Percentiles rank a stretch among this genome's conserved stretches.
phyloP scores from a whole-genome alignment of 23 tunicate species.

The Trididemnum clinides region DNA sequence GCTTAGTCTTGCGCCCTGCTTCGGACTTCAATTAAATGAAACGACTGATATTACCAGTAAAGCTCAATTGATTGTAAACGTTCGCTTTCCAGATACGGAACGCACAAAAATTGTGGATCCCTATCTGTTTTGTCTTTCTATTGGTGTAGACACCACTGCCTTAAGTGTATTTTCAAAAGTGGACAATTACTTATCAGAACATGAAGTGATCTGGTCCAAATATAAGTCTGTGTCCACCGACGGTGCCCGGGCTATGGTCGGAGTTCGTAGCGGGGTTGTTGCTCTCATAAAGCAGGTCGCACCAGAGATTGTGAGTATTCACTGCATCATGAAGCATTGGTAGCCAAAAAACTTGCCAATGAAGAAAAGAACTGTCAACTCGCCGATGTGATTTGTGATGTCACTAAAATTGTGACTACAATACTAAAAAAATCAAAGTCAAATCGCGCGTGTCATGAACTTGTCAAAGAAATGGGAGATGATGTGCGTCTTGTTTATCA shows the following conservation, averaged over 20 bases:
- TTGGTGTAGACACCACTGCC: constrained; percentile 62
- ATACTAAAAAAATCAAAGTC: constrained; percentile 53
- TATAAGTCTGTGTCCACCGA: constrained; percentile 53
- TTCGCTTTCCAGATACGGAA: constrained; percentile 59
- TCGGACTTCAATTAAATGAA: constrained; percentile 63
- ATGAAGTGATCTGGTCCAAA: constrained; percentile 50
- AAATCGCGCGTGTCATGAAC: constrained; percentile 72
- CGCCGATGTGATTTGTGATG: constrained; percentile 62
- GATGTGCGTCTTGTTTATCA: constrained; percentile 63
- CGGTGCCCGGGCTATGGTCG: constrained; percentile 50
- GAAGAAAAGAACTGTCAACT: constrained; percentile 63
- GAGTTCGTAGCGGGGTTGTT: constrained; percentile 44
- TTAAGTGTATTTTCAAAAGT: constrained; percentile 47
- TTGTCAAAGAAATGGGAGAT: constrained; percentile 70
- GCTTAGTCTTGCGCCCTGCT: constrained; percentile 34
- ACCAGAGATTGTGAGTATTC: constrained; percentile 47
- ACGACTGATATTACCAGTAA: constrained; percentile 64
- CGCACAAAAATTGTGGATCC: constrained; percentile 39
- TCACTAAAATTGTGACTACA: constrained; percentile 52
- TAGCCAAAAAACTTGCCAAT: constrained; percentile 65
- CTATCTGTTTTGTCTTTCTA: constrained; percentile 48
- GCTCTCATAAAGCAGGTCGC: constrained; percentile 46
- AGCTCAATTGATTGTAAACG: constrained; percentile 66
- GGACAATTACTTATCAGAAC: constrained; percentile 48
- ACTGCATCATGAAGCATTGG: constrained; percentile 40